These are phyloP conservation scores for Myiothlypis chrysogaster DNA, from an alignment of 2,797 vertebrate species.

Conservation along the genomic window DNA sequence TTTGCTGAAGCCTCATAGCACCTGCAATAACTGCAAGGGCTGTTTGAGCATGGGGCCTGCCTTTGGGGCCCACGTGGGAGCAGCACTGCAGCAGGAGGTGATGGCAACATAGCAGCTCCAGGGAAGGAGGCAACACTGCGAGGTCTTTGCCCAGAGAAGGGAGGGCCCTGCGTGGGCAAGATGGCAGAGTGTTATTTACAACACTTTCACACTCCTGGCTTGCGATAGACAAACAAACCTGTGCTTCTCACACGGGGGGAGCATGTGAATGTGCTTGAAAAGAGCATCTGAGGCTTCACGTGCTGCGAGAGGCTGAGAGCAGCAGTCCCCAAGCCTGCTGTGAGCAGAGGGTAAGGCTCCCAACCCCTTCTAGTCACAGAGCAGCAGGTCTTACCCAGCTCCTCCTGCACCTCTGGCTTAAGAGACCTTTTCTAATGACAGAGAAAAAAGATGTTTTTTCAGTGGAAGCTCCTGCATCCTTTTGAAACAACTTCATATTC, in stretches of 20 bases:
- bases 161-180: neutral
- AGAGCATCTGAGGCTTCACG: neutral
- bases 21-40: neutral
- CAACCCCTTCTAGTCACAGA: neutral
- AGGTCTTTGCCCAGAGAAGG: neutral
- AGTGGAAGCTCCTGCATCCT: neutral
- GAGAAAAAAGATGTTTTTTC: neutral
- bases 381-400: neutral
- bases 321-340: neutral
- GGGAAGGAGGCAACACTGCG: neutral
- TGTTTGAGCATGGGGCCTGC: neutral
- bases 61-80: neutral
- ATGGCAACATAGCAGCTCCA: neutral
- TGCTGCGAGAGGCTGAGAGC: neutral
- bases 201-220: neutral
- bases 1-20: neutral
- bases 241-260: neutral
- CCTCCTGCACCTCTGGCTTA: neutral
- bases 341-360: neutral
- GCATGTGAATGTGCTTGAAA: neutral
- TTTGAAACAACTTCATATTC: neutral
- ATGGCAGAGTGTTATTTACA: neutral
- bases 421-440: neutral
- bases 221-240: conserved; percentile 11
- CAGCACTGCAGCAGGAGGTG: neutral